Percentiles rank a stretch among this genome's conserved stretches.
Conservation (phyloP, 2,113 vertebrate species). For the Antigone vipio region DNA sequence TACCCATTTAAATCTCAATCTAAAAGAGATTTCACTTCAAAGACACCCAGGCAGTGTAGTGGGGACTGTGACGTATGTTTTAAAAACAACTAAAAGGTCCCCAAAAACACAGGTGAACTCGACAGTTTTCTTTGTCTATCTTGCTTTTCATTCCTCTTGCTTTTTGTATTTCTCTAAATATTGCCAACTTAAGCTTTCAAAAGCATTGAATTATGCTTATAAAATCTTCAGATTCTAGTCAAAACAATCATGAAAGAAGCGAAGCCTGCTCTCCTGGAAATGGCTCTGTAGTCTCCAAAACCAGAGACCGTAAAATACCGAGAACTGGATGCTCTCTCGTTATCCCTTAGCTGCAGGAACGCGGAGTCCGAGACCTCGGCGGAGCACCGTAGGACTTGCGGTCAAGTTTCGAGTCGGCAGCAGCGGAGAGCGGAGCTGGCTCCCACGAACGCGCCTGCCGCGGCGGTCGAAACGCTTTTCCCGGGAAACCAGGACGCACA, state of each 20-base stretch:
- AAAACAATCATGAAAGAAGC: fast-evolving
- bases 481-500: neutral
- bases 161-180: neutral
- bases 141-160: neutral
- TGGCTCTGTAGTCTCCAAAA: neutral
- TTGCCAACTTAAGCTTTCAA: fast-evolving
- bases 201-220: fast-evolving
- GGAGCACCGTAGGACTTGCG: neutral
- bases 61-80: fast-evolving
- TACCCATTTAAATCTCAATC: neutral
- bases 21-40: neutral
- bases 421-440: neutral
- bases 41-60: fast-evolving
- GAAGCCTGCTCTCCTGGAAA: fast-evolving
- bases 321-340: neutral
- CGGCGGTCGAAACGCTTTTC: neutral
- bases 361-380: no score
- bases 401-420: neutral
- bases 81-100: fast-evolving
- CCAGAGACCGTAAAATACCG: fast-evolving
- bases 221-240: fast-evolving
- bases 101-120: fast-evolving
- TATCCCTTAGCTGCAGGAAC: neutral
- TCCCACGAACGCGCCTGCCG: no score
- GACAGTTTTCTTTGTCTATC: neutral